These are phyloP conservation scores for Lamprotornis superbus DNA, from an alignment of 2,113 vertebrate species.

Conservation along the genomic window DNA sequence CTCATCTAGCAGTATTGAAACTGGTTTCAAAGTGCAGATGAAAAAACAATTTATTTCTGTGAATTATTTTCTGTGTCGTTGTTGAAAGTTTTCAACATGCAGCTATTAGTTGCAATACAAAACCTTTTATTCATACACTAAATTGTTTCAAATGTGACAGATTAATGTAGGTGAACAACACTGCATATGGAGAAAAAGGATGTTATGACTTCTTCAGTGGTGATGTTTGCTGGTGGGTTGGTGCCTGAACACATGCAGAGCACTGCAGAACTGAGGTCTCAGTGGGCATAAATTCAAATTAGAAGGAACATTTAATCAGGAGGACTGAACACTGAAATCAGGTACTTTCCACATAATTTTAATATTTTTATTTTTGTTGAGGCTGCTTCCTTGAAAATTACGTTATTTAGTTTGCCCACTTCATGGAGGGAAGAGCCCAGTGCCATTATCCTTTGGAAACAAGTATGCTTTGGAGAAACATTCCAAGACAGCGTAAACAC, in stretches of 20 bases:
- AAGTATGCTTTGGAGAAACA: conserved; percentile 9
- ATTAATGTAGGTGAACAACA: neutral
- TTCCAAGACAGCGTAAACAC: neutral
- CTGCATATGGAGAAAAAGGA: neutral
- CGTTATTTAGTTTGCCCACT: neutral
- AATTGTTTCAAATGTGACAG: neutral
- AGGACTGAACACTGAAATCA: neutral
- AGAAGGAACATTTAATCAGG: neutral
- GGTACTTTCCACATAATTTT: neutral
- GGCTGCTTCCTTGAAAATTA: neutral
- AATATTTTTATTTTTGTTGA: neutral
- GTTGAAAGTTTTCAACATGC: neutral
- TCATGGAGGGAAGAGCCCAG: neutral
- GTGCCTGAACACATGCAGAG: neutral
- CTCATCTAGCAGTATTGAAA: neutral
- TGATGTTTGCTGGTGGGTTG: neutral
- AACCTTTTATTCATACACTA: neutral
- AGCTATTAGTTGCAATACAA: neutral
- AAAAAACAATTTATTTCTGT: neutral
- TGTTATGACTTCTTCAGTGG: neutral
- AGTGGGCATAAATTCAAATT: neutral
- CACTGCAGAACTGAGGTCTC: neutral
- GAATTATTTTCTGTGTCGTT: neutral
- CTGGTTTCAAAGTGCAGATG: neutral
- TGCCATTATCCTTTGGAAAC: neutral